phyloP scores from a whole-genome alignment of 2,113 vertebrate genomes.

The Psettodes erumei region DNA sequence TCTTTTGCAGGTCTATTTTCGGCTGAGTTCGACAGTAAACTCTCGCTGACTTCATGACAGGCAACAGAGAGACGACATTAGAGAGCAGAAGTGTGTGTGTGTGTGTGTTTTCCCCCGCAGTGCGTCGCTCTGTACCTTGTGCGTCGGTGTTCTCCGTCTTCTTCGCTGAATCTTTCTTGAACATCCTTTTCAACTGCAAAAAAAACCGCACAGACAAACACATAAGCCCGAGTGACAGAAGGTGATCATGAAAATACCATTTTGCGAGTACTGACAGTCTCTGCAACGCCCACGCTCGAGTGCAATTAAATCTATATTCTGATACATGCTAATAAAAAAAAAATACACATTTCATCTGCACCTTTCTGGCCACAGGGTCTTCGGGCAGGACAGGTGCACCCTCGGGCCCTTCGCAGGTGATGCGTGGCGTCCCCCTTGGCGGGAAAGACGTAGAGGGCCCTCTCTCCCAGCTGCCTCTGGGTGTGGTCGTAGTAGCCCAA shows the following conservation, averaged over 20 bases:
- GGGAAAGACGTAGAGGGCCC: conserved; percentile 94
- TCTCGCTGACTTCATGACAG: conserved; percentile 7
- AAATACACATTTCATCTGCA: conserved; percentile 68
- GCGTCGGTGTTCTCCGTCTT: conserved; percentile 86
- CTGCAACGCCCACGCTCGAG: too few relatives aligned
- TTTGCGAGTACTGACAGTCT: background rate
- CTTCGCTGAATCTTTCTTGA: conserved; percentile 92
- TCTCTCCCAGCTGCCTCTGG: conserved; percentile 94
- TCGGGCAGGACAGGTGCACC: conserved; percentile 90
- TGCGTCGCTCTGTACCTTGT: conserved; percentile 75
- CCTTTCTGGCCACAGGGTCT: conserved; percentile 93
- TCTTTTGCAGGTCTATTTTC: background rate
- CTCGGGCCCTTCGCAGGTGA: conserved; percentile 95
- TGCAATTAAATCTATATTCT: background rate
- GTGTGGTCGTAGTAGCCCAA: conserved; percentile 98
- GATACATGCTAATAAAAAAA: background rate
- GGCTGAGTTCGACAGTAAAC: background rate
- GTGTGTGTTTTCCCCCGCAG: conserved; percentile 67
- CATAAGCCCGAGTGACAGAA: background rate
- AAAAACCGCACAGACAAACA: background rate
- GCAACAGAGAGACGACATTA: background rate
- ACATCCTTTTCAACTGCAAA: conserved; percentile 88
- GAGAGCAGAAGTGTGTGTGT: background rate
- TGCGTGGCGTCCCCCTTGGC: conserved; percentile 93
- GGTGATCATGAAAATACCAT: conserved; percentile 47